phyloP scores from a whole-genome alignment of 2,113 vertebrate species.

The Camelus bactrianus region DNA sequence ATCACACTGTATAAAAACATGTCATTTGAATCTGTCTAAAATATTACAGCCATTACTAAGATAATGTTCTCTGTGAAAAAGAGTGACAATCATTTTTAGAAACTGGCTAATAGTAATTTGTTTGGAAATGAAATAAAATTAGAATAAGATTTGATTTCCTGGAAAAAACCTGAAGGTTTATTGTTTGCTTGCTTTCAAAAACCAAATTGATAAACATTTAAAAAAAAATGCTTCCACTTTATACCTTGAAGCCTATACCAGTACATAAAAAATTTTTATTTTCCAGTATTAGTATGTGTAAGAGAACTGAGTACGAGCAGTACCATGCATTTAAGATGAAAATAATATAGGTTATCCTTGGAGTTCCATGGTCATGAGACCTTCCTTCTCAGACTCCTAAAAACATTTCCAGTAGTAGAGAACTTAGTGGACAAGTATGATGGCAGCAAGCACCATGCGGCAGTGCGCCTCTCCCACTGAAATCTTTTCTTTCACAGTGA shows the following conservation, averaged over 20 bases:
- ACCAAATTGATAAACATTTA: not conserved
- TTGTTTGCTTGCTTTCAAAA: constrained; percentile 47
- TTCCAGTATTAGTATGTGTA: not conserved
- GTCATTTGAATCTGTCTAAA: constrained; percentile 31
- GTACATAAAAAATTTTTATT: not conserved
- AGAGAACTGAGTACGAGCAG: not conserved
- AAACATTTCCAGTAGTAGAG: not conserved
- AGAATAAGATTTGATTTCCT: not conserved
- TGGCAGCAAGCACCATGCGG: not conserved
- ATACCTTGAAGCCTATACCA: not conserved
- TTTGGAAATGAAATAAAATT: constrained; percentile 36
- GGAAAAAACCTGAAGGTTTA: not conserved
- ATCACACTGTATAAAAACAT: not conserved
- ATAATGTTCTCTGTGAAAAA: constrained; percentile 44
- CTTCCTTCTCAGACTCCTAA: not conserved
- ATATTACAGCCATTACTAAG: not conserved
- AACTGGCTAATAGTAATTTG: not conserved
- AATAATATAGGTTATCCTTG: not conserved
- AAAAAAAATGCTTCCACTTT: not conserved
- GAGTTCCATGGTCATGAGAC: not conserved
- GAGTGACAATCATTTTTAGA: not conserved
- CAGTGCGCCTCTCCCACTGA: not conserved
- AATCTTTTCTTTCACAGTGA: constrained; percentile 37
- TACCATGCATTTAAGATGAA: not conserved
- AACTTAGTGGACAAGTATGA: not conserved